phyloP scores from a whole-genome alignment of 1,140 invertebrate species.

The Stenopsyche tienmushanensis region DNA sequence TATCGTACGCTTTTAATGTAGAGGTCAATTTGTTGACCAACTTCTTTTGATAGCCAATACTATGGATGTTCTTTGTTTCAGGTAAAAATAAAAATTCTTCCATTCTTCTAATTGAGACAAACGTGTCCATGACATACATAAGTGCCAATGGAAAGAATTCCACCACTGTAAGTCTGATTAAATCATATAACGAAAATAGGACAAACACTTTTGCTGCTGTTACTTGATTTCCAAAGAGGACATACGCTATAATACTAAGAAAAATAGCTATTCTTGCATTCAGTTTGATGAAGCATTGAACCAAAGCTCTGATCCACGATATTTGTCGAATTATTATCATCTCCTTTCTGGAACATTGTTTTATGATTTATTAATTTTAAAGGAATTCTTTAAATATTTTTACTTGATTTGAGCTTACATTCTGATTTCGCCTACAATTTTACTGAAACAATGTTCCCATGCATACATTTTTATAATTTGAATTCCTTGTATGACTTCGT shows the following conservation, averaged over 20 bases:
- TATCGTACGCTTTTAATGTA: too few relatives aligned
- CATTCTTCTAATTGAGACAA: constrained; percentile 68
- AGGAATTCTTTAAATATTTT: background rate
- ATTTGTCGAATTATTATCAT: constrained; percentile 67
- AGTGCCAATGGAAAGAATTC: constrained; percentile 72
- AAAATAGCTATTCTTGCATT: constrained; percentile 78
- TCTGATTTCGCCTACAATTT: constrained; percentile 58
- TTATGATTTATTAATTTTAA: background rate
- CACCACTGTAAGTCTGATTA: constrained; percentile 69
- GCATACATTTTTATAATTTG: constrained; percentile 88
- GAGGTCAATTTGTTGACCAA: too few relatives aligned
- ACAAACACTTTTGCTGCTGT: constrained; percentile 77
- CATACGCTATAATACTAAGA: constrained; percentile 52
- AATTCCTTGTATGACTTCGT: constrained; percentile 79
- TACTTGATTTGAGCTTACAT: background rate
- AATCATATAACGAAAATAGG: constrained; percentile 71
- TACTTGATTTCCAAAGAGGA: constrained; percentile 58
- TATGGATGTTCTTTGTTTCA: too few relatives aligned
- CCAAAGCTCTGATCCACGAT: constrained; percentile 67
- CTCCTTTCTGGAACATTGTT: constrained; percentile 56
- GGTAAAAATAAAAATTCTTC: constrained; percentile 64
- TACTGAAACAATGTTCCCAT: constrained; percentile 81
- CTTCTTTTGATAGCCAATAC: too few relatives aligned
- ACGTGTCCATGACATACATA: constrained; percentile 55
- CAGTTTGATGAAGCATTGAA: constrained; percentile 65